A percentile compares a stretch with the other conserved stretches of the same genome.
Conservation (phyloP, 1,140 invertebrate species). For the Proales similis region DNA sequence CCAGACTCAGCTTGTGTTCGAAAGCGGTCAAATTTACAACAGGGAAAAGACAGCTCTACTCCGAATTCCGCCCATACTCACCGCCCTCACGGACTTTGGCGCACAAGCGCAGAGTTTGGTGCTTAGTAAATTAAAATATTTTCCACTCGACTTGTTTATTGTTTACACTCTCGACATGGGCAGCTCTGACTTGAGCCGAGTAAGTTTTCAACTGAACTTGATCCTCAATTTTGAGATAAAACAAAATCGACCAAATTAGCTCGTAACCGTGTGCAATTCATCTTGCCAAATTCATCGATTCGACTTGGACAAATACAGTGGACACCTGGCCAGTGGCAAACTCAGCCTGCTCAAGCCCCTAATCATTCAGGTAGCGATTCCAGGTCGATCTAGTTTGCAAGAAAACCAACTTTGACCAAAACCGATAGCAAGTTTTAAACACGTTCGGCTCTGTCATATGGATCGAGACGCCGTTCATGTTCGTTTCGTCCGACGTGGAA, state of each 20-base stretch:
- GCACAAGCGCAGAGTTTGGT: slow-evolving; percentile 1
- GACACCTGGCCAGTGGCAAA: slow-evolving; percentile 10
- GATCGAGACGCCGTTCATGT: slow-evolving; percentile 27
- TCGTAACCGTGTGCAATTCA: slow-evolving; percentile 14
- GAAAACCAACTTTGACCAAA: neutral
- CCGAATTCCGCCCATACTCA: slow-evolving; percentile 18
- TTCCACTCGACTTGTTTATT: slow-evolving; percentile 1
- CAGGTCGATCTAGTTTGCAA: neutral
- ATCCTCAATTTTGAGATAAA: neutral
- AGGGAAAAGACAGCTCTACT: too few species aligned
- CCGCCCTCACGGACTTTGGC: slow-evolving; percentile 1
- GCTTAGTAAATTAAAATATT: slow-evolving; percentile 16
- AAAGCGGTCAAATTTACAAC: too few species aligned
- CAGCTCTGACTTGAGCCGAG: slow-evolving; percentile 2
- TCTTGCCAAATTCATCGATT: slow-evolving; percentile 7
- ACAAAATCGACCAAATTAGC: slow-evolving; percentile 13
- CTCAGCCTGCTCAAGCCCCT: slow-evolving; percentile 18
- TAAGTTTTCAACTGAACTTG: neutral
- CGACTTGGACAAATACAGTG: slow-evolving; percentile 22
- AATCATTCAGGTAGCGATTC: slow-evolving; percentile 19
- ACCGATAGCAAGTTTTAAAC: slow-evolving; percentile 22
- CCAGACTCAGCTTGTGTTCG: too few species aligned
- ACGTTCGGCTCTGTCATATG: slow-evolving; percentile 24
- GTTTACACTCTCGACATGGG: slow-evolving; percentile 26
- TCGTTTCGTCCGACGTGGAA: slow-evolving; percentile 14